Base-by-base conservation (phyloP, 2,888 invertebrate genomes). In the Lasioglossum marginatum region DNA sequence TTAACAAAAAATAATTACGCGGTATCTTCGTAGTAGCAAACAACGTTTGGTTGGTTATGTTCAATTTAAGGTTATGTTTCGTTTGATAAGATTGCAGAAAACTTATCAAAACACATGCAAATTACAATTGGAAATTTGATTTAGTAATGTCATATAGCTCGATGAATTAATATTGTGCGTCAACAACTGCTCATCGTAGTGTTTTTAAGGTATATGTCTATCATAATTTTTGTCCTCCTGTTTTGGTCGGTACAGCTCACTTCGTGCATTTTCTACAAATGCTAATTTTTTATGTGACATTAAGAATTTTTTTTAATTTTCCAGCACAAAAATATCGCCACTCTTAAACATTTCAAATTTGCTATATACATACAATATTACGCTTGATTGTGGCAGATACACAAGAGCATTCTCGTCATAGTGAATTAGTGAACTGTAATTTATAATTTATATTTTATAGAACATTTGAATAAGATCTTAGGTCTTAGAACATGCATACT, bases 21-120 rank as follows among this genome's bases (percentile, higher is more conserved):
- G 34, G 23, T 48, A 43, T 37, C 27, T 14, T 19, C 4, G 19
- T 73, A 23, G 23, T 23, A 10, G 52, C 57, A 34, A 74, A 40
- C n/a, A 19, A 78, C 68, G 4, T 68, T 37, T 43, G 4, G n/a
- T 27, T 3, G 1, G 4, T 77, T 82, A 37, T 43, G 3, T 43
- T n/a, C 1, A 0, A 2, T 77, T 82, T 73, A n/a, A 82, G 82
- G 82, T 83, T 83, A 83, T 31, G 40, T 68, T 68, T 37, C 6
- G 2, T 34, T 45, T 34, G 31, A 48, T n/a, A 68, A 16, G 37
- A 16, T 72, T 34, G 68, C 19, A 63, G 34, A 23, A 10, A 68
- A 37, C 31, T 66, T 31, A 19, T 34, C 6, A 19, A 57, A 57
- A n/a, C n/a, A n/a, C 31, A 16, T 31, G 19, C 19, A 66, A 34